These are phyloP conservation scores for Carollia perspicillata DNA, from an alignment of 2,113 vertebrate species.

Conservation along the genomic window DNA sequence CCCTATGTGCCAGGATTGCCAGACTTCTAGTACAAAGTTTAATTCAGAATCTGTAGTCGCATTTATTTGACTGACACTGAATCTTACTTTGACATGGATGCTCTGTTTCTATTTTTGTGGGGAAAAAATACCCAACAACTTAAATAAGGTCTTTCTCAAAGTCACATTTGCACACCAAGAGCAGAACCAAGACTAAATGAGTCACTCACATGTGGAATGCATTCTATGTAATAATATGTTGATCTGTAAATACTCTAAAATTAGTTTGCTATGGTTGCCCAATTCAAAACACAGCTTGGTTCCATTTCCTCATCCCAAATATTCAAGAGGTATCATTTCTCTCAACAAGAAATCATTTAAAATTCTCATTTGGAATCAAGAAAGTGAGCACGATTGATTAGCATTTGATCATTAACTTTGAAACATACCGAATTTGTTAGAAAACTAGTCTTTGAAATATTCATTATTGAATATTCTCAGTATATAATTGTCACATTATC, in stretches of 20 bases:
- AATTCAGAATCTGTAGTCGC: background rate
- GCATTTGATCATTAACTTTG: background rate
- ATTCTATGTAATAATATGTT: constrained; percentile 6
- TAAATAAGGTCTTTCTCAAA: background rate
- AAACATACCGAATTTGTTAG: constrained; percentile 7
- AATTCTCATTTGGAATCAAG: constrained; percentile 34
- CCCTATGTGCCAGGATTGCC: background rate
- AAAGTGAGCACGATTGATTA: constrained; percentile 31
- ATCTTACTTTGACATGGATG: background rate
- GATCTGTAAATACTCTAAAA: constrained; percentile 41
- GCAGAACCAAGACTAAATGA: constrained; percentile 16
- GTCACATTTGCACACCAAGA: constrained; percentile 17
- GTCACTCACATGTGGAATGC: background rate
- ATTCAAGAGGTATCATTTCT: background rate
- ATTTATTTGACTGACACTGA: background rate
- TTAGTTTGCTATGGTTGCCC: constrained; percentile 4
- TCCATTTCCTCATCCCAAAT: background rate
- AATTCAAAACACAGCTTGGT: constrained; percentile 9
- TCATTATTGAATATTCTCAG: background rate
- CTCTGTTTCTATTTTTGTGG: constrained; percentile 11
- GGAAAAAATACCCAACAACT: constrained; percentile 13
- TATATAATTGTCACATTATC: background rate
- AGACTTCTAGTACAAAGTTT: background rate
- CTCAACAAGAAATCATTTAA: background rate
- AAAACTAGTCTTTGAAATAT: background rate